A percentile compares a stretch with the other conserved stretches of the same genome.
phyloP scores from a whole-genome alignment of 2,113 vertebrate species.

The Ramphastos sulfuratus region DNA sequence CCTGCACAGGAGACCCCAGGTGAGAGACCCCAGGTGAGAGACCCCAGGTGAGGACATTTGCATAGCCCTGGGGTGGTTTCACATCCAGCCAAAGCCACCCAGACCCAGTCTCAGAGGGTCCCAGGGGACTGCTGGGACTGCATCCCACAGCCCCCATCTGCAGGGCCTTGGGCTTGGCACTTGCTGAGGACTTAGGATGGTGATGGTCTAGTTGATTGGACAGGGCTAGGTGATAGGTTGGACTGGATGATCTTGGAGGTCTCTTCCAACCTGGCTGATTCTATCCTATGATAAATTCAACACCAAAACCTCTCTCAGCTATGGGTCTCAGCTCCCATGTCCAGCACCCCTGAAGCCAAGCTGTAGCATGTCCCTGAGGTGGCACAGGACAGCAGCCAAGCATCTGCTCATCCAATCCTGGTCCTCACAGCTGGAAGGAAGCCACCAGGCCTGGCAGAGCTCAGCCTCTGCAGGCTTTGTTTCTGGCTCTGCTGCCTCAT shows the following conservation, averaged over 20 bases:
- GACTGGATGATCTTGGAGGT: too few species aligned
- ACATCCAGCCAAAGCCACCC: not conserved
- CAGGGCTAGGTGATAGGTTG: too few species aligned
- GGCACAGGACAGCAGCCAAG: not conserved
- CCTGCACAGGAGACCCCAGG: conserved; percentile 35
- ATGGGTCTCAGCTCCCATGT: not conserved
- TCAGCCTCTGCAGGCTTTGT: conserved; percentile 4
- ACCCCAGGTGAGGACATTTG: not conserved
- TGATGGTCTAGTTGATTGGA: not conserved
- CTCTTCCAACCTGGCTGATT: too few species aligned
- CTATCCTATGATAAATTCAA: not conserved
- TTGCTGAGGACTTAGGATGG: not conserved
- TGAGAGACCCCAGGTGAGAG: not conserved
- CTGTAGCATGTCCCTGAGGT: not conserved
- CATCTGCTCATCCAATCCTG: not conserved
- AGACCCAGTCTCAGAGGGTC: not conserved
- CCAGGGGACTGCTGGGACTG: not conserved
- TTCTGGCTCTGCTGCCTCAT: conserved; percentile 54
- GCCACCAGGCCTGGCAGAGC: not conserved
- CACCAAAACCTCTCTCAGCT: not conserved
- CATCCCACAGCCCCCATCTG: not conserved
- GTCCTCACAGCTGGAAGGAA: not conserved
- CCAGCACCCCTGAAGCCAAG: not conserved
- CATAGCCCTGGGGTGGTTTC: not conserved
- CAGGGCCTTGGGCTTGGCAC: not conserved